Evolutionary conservation across 1,140 invertebrate species (phyloP).

Genomic region (Drosophila subpulchrella): DNA sequence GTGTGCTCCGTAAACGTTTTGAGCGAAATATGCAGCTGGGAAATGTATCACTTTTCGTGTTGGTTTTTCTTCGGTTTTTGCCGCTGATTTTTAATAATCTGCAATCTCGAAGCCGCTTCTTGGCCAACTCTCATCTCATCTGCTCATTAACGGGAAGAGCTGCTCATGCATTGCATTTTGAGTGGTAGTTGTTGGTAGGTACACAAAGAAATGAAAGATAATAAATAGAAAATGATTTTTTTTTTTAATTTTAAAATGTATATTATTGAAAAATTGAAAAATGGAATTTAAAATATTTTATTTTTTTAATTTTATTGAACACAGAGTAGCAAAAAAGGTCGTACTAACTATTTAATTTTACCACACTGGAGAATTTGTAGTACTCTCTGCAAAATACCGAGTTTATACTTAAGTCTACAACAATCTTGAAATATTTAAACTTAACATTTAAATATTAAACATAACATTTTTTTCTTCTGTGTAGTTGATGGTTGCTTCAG

Average conservation of each 20-base stretch:
- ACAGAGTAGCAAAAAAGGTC: no score
- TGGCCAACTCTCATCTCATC: constrained; percentile 40
- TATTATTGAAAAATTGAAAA: no score
- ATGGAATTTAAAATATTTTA: no score
- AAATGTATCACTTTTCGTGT: constrained; percentile 27
- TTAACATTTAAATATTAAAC: not conserved
- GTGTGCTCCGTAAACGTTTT: constrained; percentile 27
- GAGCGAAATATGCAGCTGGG: constrained; percentile 20
- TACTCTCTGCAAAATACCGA: no score
- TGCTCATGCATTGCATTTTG: constrained; percentile 54
- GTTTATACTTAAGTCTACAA: not conserved
- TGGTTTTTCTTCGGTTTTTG: constrained; percentile 4
- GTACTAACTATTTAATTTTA: no score
- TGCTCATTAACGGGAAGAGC: constrained; percentile 47
- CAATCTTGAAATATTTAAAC: not conserved
- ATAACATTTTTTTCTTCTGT: not conserved
- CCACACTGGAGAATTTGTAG: no score
- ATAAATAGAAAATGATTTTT: no score
- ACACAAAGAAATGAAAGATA: not conserved
- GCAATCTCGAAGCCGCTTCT: constrained; percentile 42
- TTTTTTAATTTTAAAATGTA: no score
- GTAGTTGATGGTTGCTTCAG: constrained; percentile 37
- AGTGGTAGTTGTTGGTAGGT: constrained; percentile 12
- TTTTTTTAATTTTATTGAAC: no score
- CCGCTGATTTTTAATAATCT: constrained; percentile 40